Percentiles rank a stretch among this genome's conserved stretches.
Evolutionary conservation across 2,113 vertebrate species (phyloP).

Genomic region (Neotragus pygmaeus): DNA sequence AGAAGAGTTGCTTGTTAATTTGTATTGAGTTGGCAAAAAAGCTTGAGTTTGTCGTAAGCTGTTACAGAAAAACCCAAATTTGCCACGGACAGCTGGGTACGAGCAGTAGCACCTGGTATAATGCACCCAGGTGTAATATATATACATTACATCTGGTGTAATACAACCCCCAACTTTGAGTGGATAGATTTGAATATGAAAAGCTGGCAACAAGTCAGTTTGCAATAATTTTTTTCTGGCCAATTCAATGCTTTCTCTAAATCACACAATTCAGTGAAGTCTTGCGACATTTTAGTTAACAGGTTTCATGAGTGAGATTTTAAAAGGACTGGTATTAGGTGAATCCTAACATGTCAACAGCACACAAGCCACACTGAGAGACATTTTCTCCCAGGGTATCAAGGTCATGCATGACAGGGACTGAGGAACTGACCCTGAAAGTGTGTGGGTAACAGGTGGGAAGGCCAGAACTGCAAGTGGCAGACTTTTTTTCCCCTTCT

Average conservation of each 20-base stretch:
- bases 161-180: background rate
- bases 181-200: background rate
- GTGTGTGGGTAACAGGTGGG: background rate
- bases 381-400: background rate
- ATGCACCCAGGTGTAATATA: background rate
- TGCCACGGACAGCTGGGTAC: background rate
- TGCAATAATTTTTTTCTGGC: background rate
- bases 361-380: background rate
- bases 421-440: rapidly evolving
- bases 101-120: background rate
- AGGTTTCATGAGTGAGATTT: background rate
- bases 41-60: background rate
- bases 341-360: background rate
- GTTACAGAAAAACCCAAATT: background rate
- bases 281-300: background rate
- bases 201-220: background rate
- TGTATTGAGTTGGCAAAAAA: background rate
- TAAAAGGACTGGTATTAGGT: background rate
- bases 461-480: background rate
- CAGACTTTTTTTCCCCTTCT: background rate
- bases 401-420: background rate
- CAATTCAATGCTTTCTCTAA: background rate
- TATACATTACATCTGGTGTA: background rate
- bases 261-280: background rate
- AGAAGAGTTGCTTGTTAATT: background rate